These are phyloP conservation scores for Acronicta alni DNA, from an alignment of 2,888 invertebrate species.

Conservation along the genomic window DNA sequence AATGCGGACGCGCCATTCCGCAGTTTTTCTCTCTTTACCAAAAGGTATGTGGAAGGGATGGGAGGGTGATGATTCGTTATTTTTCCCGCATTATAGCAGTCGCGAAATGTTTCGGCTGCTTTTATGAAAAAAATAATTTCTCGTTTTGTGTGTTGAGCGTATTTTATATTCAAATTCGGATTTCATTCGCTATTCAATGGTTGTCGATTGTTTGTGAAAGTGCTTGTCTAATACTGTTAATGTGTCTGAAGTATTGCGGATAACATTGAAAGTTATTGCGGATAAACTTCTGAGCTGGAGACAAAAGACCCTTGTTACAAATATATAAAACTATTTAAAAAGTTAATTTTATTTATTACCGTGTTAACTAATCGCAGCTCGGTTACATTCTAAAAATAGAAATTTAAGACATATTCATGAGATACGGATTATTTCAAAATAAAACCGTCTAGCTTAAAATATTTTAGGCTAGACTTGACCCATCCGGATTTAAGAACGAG, in stretches of 20 bases:
- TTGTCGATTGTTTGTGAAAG: slow-evolving; percentile 24
- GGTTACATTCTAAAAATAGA: neutral
- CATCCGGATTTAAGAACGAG: neutral
- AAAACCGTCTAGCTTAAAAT: slow-evolving; percentile 28
- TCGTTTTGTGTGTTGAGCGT: slow-evolving; percentile 33
- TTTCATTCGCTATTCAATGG: slow-evolving; percentile 44
- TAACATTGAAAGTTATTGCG: too few relatives aligned
- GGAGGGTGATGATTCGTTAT: slow-evolving; percentile 54
- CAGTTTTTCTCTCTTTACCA: slow-evolving; percentile 51
- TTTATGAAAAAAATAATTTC: slow-evolving; percentile 44
- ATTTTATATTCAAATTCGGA: slow-evolving; percentile 39
- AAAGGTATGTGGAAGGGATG: slow-evolving; percentile 45
- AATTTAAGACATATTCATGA: neutral
- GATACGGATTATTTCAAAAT: slow-evolving; percentile 12
- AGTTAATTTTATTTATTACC: too few relatives aligned
- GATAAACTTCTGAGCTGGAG: too few relatives aligned
- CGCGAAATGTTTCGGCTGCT: slow-evolving; percentile 47
- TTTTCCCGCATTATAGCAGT: slow-evolving; percentile 53
- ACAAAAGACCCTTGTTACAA: too few relatives aligned
- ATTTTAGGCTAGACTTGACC: slow-evolving; percentile 10
- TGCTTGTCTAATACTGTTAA: slow-evolving; percentile 5
- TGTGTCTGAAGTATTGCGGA: too few relatives aligned
- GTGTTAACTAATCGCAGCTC: neutral
- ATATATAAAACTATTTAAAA: too few relatives aligned
- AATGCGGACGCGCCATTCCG: slow-evolving; percentile 43